Evolutionary conservation across 1,140 invertebrate species (phyloP), one percentile per base, ranked within the genome.

Genomic region (Psilanteris sp.): DNA sequence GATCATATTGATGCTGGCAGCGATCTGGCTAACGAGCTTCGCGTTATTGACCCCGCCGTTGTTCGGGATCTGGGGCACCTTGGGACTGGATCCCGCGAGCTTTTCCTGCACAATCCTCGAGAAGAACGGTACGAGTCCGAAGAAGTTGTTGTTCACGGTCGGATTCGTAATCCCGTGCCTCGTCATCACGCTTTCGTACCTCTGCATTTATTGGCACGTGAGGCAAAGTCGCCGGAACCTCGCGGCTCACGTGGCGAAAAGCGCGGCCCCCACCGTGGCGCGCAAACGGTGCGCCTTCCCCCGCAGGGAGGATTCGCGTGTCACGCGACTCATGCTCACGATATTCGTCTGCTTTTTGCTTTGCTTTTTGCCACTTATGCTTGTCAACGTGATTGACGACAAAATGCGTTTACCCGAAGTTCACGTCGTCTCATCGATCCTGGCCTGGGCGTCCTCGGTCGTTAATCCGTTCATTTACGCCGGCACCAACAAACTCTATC

Each of bases 391-490:
- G 7, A 90, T 93, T 27, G 94, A 95, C 82, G 93, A 96, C 78
- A 90, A 92, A 14, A 91, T 92, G 31, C 89, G 85, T 0, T 92
- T 92, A 74, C 95, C 95, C 5, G 91, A 90, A 80, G 77, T 96
- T 0, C 94, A 96, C 80, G 91, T 96, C 6, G 87, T 95, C 16
- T 94, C 93, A 0, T 96, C 95, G 0, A 92, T 96, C 15, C 86
- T 96, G 39, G 94, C 94, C 0, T 96, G 95, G 95, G 93, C 93
- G 0, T 96, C 94, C 0, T 92, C 94, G 34, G 94, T 96, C 20
- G 91, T 96, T 70, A 96, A 96, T 85, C 95, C 95, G 0, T 91
- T 96, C 54, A 96, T 96, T 72, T 96, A 96, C 87, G 95, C 94
- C 0, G 93, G 92, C 2, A 95, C 94, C 46, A 96, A 96, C 83